Evolutionary conservation across 1,140 invertebrate genomes (phyloP), one percentile per base, ranked within the genome.

Genomic region (Chionoecetes opilio): DNA sequence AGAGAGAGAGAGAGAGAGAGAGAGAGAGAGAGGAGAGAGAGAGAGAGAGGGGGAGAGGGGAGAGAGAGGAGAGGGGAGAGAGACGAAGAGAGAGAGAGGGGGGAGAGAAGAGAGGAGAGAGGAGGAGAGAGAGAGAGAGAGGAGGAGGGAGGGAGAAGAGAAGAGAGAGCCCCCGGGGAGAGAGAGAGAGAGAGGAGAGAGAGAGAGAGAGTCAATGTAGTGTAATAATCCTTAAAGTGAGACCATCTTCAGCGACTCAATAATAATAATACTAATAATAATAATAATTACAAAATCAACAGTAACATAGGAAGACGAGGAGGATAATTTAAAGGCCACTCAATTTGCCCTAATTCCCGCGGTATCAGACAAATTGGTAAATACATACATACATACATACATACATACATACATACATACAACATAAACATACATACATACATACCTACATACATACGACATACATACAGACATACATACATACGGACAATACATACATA

Each of bases 341-440:
- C 63, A 75, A 75, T 75, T 14, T 14, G 11, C 11, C n/a, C 63
- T 75, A n/a, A 14, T 75, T 14, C 63, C n/a, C 63, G 11, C 11
- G 63, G 11, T 75, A 75, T 14, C n/a, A n/a, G 11, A n/a, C 11
- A 75, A 75, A 14, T 11, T 11, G 11, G 63, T 75, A n/a, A 11
- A 75, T 26, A 84, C 21, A 5, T 8, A 26, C 32, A 84, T 84
- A 84, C 32, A 84, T 84, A 84, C 32, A 84, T 84, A 84, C 32
- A 84, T 84, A 84, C 32, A 84, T 84, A 84, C 32, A 84, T 84
- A 84, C 32, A 84, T 84, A 84, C n/a, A n/a, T n/a, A n/a, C n/a
- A n/a, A n/a, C n/a, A n/a, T n/a, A n/a, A n/a, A n/a, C n/a, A n/a
- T n/a, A n/a, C n/a, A n/a, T n/a, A n/a, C n/a, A n/a, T n/a, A n/a